These are phyloP conservation scores for Drosophila yooni DNA, from an alignment of 2,888 invertebrate genomes.

Conservation along the genomic window DNA sequence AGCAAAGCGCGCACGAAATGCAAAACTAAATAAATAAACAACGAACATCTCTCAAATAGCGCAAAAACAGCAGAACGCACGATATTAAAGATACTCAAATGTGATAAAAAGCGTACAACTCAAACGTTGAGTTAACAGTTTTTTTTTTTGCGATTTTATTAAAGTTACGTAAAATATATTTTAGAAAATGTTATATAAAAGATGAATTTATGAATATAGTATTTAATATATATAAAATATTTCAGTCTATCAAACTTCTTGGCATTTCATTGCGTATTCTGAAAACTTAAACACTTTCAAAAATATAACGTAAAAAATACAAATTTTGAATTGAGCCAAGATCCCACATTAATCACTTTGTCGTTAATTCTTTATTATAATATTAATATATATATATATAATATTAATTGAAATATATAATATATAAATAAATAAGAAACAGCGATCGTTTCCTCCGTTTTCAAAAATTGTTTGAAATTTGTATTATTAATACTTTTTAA, in stretches of 20 bases:
- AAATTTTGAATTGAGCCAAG: background rate
- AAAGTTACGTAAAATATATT: background rate
- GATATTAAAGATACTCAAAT: conserved; percentile 4
- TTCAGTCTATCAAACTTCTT: background rate
- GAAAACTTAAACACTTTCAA: background rate
- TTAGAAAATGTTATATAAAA: background rate
- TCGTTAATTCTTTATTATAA: background rate
- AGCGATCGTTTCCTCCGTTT: background rate
- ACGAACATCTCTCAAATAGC: conserved; percentile 1
- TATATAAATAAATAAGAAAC: background rate
- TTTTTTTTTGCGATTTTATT: too few species aligned
- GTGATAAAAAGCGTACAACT: background rate
- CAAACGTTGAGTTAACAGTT: background rate
- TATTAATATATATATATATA: too few species aligned
- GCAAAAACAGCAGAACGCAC: conserved; percentile 7
- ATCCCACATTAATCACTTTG: background rate
- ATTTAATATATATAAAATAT: background rate
- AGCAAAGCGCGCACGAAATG: conserved; percentile 68
- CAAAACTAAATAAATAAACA: conserved; percentile 19
- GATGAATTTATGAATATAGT: background rate
- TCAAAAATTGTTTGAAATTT: background rate
- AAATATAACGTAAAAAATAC: background rate
- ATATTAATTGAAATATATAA: background rate
- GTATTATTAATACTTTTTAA: too few species aligned
- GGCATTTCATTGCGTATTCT: background rate